phyloP scores from a whole-genome alignment of 2,113 vertebrate species.

The Cisticola juncidis region DNA sequence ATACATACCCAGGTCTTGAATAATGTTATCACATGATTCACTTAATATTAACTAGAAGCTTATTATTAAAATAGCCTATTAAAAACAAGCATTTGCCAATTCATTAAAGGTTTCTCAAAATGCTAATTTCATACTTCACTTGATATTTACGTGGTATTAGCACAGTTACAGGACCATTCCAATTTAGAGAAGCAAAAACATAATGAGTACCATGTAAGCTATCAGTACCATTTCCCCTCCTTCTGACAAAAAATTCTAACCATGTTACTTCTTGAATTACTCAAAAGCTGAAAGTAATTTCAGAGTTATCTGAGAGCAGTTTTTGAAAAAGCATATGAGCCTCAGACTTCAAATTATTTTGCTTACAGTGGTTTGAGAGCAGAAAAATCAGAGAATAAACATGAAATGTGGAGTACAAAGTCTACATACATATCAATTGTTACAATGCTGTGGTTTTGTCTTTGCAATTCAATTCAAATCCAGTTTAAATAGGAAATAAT shows the following conservation, averaged over 20 bases:
- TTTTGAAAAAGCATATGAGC: not conserved
- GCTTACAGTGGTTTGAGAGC: slow-evolving; percentile 83
- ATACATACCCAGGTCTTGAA: not conserved
- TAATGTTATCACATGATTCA: not conserved
- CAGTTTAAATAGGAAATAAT: slow-evolving; percentile 51
- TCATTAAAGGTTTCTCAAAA: not conserved
- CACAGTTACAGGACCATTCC: not conserved
- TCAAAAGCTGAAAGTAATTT: not conserved
- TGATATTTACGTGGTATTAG: not conserved
- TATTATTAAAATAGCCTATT: not conserved
- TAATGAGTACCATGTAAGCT: not conserved
- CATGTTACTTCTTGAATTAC: not conserved
- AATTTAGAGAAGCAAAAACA: not conserved
- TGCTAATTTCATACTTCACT: not conserved
- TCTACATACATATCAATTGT: slow-evolving; percentile 71
- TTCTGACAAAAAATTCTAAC: not conserved
- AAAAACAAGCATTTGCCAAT: not conserved
- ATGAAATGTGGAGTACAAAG: slow-evolving; percentile 68
- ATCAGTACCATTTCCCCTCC: not conserved
- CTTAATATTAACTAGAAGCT: not conserved
- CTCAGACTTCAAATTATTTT: slow-evolving; percentile 59
- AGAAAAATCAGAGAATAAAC: slow-evolving; percentile 56
- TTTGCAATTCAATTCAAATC: slow-evolving; percentile 40
- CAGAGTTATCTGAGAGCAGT: not conserved
- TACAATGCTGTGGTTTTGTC: slow-evolving; percentile 63